Conservation (phyloP, 2,888 invertebrate species). For the Leucophora obtusa region DNA sequence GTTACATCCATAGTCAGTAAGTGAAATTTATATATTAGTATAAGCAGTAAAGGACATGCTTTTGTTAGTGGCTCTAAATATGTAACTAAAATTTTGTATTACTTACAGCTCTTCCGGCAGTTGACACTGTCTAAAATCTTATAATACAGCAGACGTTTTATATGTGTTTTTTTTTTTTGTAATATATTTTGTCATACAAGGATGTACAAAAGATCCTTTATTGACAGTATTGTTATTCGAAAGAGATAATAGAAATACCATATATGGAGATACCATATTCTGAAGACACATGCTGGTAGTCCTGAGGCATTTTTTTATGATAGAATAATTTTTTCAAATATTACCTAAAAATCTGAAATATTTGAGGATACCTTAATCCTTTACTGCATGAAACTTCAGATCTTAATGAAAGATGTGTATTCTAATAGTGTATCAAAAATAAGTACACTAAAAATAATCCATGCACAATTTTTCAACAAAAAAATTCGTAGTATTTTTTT, state of each 20-base stretch:
- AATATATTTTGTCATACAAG: neutral
- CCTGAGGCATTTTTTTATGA: too few relatives aligned
- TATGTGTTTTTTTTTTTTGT: slow-evolving; percentile 1
- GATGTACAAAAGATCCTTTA: neutral
- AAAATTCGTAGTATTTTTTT: too few relatives aligned
- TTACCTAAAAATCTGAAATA: too few relatives aligned
- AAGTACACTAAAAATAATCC: too few relatives aligned
- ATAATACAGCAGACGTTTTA: slow-evolving; percentile 50
- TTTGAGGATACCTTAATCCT: too few relatives aligned
- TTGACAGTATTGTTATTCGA: neutral
- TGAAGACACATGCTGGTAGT: neutral
- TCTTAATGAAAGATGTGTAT: too few relatives aligned
- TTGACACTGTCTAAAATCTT: slow-evolving; percentile 56
- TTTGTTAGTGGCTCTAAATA: slow-evolving; percentile 15
- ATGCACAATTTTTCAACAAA: too few relatives aligned
- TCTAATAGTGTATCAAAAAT: too few relatives aligned
- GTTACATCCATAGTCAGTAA: slow-evolving; percentile 33
- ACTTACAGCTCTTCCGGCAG: slow-evolving; percentile 59
- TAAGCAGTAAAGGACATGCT: neutral
- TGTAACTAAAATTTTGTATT: slow-evolving; percentile 47
- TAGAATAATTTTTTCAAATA: too few relatives aligned
- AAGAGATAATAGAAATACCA: neutral
- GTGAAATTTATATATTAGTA: slow-evolving; percentile 3
- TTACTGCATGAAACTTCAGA: too few relatives aligned
- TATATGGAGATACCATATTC: neutral